Base-by-base conservation (phyloP, 2,888 invertebrate species). In the Heliconius hortense region DNA sequence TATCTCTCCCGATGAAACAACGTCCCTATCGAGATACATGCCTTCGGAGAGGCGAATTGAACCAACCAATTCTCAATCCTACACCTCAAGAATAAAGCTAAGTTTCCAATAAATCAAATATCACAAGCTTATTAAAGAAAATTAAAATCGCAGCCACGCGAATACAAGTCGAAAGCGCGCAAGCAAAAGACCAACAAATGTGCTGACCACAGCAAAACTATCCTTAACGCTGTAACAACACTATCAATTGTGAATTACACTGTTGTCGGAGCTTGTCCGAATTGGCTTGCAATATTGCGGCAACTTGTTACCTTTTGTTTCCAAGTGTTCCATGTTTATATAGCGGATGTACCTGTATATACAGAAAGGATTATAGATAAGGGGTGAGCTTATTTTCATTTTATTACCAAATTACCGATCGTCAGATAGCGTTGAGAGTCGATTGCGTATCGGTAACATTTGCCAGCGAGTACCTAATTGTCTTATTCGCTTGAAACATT, bases 381-480 rank as follows among this genome's bases (percentile, higher is more conserved):
- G 91, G 82, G 79, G 84, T 84, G 90, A 90, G 86, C 88, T 91
- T 92, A 93, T 94, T 94, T 93, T 93, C 94, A 92, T 94, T 94
- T 94, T 94, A 94, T 94, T 94, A 93, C 94, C 92, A 93, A 94
- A 94, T 94, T 94, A 93, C 94, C 94, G 94, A 94, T 94, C 89
- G 88, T 39, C 83, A 89, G 94, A 94, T 94, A 86, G 87, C 81
- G 76, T 77, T 81, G 83, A 81, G 86, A 81, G 84, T 82, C 88
- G 93, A 93, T 93, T 91, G 90, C 88, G 86, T 90, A 92, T 93
- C 93, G 83, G 85, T 82, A 87, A 88, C 89, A 90, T 90, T 91
- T 89, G 91, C 92, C 91, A 92, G 89, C 90, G 89, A 87, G 90
- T 90, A 35, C 31, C 31, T 35, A 90, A 90, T 89, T 87, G 89